Base-by-base conservation (phyloP, 2,888 invertebrate genomes). In the Drosophila acutilabella region DNA sequence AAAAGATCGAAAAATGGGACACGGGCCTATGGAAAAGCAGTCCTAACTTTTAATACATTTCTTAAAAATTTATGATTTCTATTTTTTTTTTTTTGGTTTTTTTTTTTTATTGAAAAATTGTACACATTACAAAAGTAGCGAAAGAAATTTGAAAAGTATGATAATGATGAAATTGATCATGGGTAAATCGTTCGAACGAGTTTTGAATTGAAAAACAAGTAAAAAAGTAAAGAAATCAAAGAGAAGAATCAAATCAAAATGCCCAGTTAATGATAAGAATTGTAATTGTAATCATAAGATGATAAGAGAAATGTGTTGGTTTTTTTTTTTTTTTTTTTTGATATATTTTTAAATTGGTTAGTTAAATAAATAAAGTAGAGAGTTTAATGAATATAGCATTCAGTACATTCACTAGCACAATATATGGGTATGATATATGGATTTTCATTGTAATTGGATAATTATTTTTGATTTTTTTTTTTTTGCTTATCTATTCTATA, bases 331-430 rank as follows among this genome's bases (percentile, higher is more conserved):
- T 20, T 45, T 47, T 57, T 47, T 56, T 56, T 42, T 2, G 4
- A 18, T 68, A 53, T 44, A 61, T 69, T 50, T 47, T 59, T 66
- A 64, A 78, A 71, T 82, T 74, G 79, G 74, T 84, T 85, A 76
- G 86, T 73, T 71, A 71, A 80, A 78, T 76, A 82, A 85, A 85
- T 82, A 87, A 88, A 74, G 61, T 77, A 87, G 78, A 83, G 76
- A 87, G 79, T 86, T 85, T 87, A 89, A 91, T 90, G 91, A 90
- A 89, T 91, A 90, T 91, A 90, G 92, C 92, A 92, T 92, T 92
- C 92, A 92, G 87, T 92, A 92, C 92, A 92, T 92, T 92, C 92
- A 92, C 92, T 92, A 92, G 92, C 92, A 92, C 88, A 91, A 87
- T 91, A 91, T 90, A 91, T 90, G 81, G 78, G 80, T 88, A 83